Percentiles rank a stretch among this genome's conserved stretches.
Evolutionary conservation across 2,888 invertebrate species (phyloP).

Genomic region (Hemistola chrysoprasaria): DNA sequence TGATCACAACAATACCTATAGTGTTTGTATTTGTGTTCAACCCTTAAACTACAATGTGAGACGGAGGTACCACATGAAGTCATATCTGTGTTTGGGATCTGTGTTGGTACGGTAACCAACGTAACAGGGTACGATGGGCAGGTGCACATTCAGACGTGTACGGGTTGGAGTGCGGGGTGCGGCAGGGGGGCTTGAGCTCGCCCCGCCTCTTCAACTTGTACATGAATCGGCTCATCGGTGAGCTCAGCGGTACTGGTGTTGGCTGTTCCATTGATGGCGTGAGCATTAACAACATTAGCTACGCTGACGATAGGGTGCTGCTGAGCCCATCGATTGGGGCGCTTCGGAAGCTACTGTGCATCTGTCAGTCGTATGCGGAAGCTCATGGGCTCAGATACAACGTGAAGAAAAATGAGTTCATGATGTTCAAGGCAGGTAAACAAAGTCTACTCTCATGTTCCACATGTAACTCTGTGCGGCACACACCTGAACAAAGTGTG

Average conservation of each 20-base stretch:
- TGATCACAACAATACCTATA: no score
- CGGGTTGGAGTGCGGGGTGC: slow-evolving; percentile 2
- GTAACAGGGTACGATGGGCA: no score
- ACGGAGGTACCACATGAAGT: not conserved
- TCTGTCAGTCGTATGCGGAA: no score
- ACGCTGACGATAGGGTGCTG: slow-evolving; percentile 11
- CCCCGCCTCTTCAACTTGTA: not conserved
- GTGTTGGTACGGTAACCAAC: slow-evolving; percentile 1
- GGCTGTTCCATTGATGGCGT: slow-evolving; percentile 3
- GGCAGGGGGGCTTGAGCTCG: slow-evolving; percentile 1
- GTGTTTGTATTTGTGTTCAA: no score
- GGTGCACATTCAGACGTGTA: not conserved
- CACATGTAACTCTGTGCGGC: no score
- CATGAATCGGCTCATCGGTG: not conserved
- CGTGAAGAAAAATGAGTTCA: no score
- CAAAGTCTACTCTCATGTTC: no score
- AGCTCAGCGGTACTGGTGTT: slow-evolving; percentile 1
- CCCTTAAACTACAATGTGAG: no score
- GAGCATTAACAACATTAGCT: slow-evolving; percentile 4
- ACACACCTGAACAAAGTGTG: no score
- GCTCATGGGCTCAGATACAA: no score
- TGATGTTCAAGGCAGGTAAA: no score
- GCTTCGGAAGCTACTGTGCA: not conserved
- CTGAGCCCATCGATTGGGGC: slow-evolving; percentile 6
- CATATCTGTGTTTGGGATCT: not conserved